Percentiles rank a stretch among this genome's conserved stretches.
Conservation (phyloP, 1,140 invertebrate genomes). For the Diuraphis noxia region DNA sequence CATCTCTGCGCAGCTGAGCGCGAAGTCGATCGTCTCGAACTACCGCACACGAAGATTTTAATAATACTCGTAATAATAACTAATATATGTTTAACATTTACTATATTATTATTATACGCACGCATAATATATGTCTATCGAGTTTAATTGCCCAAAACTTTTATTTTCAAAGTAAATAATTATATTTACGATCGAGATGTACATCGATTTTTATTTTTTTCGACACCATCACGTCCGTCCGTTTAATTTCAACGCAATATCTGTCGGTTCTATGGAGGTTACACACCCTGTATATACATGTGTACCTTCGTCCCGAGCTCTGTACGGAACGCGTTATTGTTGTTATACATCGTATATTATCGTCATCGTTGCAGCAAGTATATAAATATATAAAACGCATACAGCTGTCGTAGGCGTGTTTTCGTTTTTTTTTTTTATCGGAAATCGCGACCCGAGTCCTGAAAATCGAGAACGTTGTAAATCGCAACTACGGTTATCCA, state of each 20-base stretch:
- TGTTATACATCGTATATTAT: background rate
- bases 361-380: background rate
- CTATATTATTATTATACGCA: no score
- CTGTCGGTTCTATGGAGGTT: background rate
- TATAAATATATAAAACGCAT: background rate
- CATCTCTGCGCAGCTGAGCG: background rate
- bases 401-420: constrained; percentile 11
- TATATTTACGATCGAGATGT: background rate
- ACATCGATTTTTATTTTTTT: background rate
- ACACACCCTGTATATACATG: background rate
- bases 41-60: background rate
- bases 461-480: constrained; percentile 19
- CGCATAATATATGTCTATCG: background rate
- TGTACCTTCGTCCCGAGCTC: background rate
- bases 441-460: background rate
- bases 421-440: background rate
- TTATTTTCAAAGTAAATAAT: background rate
- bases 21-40: background rate
- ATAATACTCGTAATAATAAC: background rate
- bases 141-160: background rate
- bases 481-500: constrained; percentile 22
- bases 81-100: no score
- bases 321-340: background rate
- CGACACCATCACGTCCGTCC: background rate
- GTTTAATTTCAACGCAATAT: background rate